A percentile compares a stretch with the other conserved stretches of the same genome.
phyloP scores from a whole-genome alignment of 2,113 vertebrate species.

The Calypte anna region DNA sequence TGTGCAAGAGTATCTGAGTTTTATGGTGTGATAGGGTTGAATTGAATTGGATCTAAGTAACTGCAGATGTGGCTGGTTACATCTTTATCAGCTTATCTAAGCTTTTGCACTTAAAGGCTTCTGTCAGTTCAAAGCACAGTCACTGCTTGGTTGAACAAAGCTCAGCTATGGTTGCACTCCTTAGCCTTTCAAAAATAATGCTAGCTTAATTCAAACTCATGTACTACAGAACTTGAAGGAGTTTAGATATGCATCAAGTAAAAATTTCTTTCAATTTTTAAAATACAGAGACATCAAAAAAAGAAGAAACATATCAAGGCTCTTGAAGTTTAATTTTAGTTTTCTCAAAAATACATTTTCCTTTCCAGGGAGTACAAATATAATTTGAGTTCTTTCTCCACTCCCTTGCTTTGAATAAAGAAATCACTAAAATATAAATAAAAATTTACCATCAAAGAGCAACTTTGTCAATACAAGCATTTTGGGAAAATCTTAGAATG shows the following conservation, averaged over 20 bases:
- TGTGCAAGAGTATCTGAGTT: not conserved
- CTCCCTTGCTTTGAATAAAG: not conserved
- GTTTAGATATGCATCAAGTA: slow-evolving; percentile 10
- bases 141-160: slow-evolving; percentile 26
- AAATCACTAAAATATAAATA: not conserved
- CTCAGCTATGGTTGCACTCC: slow-evolving; percentile 1
- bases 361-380: not conserved
- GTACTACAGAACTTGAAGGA: not conserved
- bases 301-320: not conserved
- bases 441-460: not conserved
- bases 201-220: slow-evolving; percentile 38
- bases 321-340: slow-evolving; percentile 25
- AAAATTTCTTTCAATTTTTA: slow-evolving; percentile 6
- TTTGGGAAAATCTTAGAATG: not conserved
- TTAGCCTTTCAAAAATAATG: slow-evolving; percentile 45
- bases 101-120: slow-evolving; percentile 47
- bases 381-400: not conserved
- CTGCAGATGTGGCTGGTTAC: slow-evolving; percentile 28
- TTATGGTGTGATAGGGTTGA: not conserved
- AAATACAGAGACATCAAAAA: not conserved
- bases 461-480: not conserved
- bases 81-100: slow-evolving; percentile 55
- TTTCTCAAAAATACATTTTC: not conserved
- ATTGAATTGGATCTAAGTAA: slow-evolving; percentile 36
- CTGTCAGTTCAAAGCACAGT: slow-evolving; percentile 49